Evolutionary conservation across 2,888 invertebrate species (phyloP), one percentile per base, ranked within the genome.

Genomic region (Acleris cristana): DNA sequence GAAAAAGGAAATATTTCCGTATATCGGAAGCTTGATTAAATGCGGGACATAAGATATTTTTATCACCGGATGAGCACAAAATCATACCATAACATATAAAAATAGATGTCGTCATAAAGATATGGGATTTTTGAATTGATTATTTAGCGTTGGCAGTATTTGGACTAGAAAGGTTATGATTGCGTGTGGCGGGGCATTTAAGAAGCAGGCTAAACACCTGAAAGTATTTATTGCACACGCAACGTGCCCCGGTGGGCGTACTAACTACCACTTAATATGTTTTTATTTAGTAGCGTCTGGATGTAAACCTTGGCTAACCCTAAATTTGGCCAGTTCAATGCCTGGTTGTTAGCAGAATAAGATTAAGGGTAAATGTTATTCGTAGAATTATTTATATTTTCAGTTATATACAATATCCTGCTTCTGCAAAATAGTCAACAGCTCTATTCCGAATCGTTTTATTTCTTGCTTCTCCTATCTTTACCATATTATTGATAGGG

Each of bases 151-250:
- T 23, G 19, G 19, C 48, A 40, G n/a, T 34, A 40, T 45, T 18
- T 56, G 23, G 40, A 40, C 40, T 40, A 40, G 16, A 62, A 57
- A 63, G 62, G 40, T 62, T 61, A 62, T 40, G 53, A 49, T 67
- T 49, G 67, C 67, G 67, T 67, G 67, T 49, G 45, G 34, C 1
- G 40, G 48, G 57, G 62, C 51, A 67, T 48, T 67, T 67, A 58
- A 30, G 56, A 61, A 51, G 10, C 52, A 8, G 51, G 52, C 21
- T 48, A 53, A 57, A 57, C 18, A 62, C 52, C 30, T 57, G 52
- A 58, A 66, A 57, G 21, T 62, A 57, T 63, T 49, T 67, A 57
- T 52, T 61, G 56, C 61, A 61, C 61, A 62, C 45, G 52, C 56
- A 19, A 21, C 45, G 51, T 30, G 21, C 16, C 18, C 23, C 5